Percentiles rank a stretch among this genome's conserved stretches.
Evolutionary conservation across 2,113 vertebrate genomes (phyloP).

Genomic region (Hippolais icterina): DNA sequence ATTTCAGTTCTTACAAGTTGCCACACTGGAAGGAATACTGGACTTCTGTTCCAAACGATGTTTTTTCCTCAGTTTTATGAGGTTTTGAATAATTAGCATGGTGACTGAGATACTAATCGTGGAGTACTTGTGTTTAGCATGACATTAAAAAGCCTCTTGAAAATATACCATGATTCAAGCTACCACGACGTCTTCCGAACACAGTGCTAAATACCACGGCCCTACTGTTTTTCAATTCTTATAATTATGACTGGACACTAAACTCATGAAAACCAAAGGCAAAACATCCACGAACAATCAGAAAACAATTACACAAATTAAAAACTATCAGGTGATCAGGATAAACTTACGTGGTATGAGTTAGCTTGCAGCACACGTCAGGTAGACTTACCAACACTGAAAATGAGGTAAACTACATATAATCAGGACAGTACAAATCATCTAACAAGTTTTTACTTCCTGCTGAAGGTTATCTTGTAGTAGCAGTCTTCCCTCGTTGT

Average conservation of each 20-base stretch:
- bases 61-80: neutral
- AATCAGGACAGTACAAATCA: neutral
- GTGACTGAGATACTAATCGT: neutral
- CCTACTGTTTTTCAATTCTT: neutral
- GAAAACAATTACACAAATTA: neutral
- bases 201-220: neutral
- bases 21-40: neutral
- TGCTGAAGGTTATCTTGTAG: neutral
- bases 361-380: neutral
- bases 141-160: neutral
- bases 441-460: neutral
- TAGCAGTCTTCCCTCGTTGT: neutral
- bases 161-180: neutral
- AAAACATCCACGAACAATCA: neutral
- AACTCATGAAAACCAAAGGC: neutral
- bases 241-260: neutral
- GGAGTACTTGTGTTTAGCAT: neutral
- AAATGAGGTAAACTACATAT: neutral
- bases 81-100: neutral
- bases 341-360: neutral
- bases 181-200: neutral
- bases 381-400: neutral
- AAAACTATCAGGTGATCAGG: neutral
- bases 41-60: neutral
- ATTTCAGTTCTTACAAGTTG: neutral